Percentiles rank a stretch among this genome's conserved stretches.
These are phyloP conservation scores for Gobio occitaniae DNA, from an alignment of 2,797 vertebrate genomes.

Conservation along the genomic window DNA sequence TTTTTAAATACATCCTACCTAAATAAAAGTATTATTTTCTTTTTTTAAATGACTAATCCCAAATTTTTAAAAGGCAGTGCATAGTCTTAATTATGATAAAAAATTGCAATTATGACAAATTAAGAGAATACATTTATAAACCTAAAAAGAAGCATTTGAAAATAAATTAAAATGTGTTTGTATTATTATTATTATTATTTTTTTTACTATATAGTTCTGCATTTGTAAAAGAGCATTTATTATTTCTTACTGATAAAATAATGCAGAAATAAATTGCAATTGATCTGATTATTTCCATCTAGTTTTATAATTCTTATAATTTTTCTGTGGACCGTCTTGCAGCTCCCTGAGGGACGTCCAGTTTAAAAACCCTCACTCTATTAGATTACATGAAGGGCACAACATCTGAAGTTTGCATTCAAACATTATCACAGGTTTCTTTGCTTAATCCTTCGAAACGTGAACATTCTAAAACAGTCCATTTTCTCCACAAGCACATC, in stretches of 20 bases:
- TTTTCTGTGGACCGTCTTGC: neutral
- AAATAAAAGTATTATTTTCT: neutral
- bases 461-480: conserved; percentile 3
- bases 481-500: conserved; percentile 2
- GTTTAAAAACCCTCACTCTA: neutral
- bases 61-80: neutral
- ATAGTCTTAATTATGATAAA: neutral
- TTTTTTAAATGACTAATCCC: neutral
- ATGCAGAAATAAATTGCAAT: neutral
- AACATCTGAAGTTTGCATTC: neutral
- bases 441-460: neutral
- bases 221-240: neutral
- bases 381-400: neutral
- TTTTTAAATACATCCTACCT: neutral
- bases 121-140: neutral
- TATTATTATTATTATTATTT: too few species aligned
- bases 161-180: neutral
- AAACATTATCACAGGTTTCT: neutral
- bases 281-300: neutral
- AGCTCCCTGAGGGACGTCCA: neutral
- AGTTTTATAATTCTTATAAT: neutral
- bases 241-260: neutral
- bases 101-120: neutral
- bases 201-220: neutral
- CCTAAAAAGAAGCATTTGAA: neutral